These are phyloP conservation scores for Aurelia coerulea DNA, from an alignment of 30 jellyfish, hydroid and myxozoan species.

Conservation along the genomic window DNA sequence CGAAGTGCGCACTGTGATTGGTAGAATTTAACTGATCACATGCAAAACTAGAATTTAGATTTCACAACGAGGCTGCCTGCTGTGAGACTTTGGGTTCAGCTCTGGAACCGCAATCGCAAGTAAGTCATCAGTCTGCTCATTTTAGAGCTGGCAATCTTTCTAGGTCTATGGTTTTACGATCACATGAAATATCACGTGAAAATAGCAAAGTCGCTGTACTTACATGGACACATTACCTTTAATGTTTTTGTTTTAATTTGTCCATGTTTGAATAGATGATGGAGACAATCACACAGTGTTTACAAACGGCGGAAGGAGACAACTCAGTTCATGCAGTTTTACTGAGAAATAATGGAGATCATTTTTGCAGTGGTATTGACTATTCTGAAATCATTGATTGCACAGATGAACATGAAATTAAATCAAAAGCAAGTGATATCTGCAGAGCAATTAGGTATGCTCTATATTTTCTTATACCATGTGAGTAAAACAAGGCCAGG, in stretches of 20 bases:
- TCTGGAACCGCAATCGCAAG: too few species aligned
- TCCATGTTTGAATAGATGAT: conserved; percentile 65
- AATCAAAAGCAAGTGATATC: conserved; percentile 58
- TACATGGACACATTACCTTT: background rate
- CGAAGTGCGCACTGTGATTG: too few species aligned
- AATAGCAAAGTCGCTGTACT: too few species aligned
- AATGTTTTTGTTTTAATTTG: background rate
- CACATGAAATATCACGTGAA: too few species aligned
- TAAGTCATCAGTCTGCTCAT: too few species aligned
- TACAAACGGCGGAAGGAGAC: conserved; percentile 67
- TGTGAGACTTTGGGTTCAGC: too few species aligned
- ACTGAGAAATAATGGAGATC: conserved; percentile 77
- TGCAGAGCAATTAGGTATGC: conserved; percentile 66
- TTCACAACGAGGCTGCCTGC: too few species aligned
- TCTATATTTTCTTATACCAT: background rate
- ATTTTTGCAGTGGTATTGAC: conserved; percentile 94
- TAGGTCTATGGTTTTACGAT: too few species aligned
- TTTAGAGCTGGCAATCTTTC: too few species aligned
- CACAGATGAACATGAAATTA: conserved; percentile 68
- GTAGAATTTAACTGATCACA: too few species aligned
- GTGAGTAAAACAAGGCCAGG: background rate
- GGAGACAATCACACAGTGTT: conserved; percentile 61
- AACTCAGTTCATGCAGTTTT: conserved; percentile 68
- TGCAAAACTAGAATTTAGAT: too few species aligned
- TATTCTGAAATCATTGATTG: conserved; percentile 84